A percentile compares a stretch with the other conserved stretches of the same genome.
Conservation (phyloP, 2,113 vertebrate genomes). For the Burhinus oedicnemus region DNA sequence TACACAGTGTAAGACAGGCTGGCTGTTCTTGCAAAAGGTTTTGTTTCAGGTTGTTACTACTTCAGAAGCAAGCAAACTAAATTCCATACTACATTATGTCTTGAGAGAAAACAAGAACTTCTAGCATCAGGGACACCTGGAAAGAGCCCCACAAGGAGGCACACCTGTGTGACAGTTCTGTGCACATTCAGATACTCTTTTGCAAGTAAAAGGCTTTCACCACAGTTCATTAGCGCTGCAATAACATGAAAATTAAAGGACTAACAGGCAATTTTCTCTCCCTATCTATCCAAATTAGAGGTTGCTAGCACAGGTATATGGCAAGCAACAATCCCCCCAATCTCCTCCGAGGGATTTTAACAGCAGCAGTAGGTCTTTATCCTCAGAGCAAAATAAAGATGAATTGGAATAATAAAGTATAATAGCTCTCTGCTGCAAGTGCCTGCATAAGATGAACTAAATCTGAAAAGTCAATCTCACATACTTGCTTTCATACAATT, state of each 20-base stretch:
- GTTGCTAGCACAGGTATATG: neutral
- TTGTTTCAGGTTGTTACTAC: neutral
- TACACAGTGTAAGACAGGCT: neutral
- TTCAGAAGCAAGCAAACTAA: neutral
- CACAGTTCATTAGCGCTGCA: neutral
- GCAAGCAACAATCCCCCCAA: neutral
- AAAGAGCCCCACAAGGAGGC: neutral
- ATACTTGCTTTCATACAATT: neutral
- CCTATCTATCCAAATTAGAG: neutral
- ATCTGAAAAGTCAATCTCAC: neutral
- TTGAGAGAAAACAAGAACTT: neutral
- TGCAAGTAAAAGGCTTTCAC: neutral
- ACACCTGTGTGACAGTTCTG: neutral
- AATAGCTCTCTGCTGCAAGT: neutral
- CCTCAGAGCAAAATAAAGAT: neutral
- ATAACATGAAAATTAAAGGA: neutral
- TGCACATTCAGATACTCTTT: neutral
- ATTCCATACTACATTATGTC: neutral
- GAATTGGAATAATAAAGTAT: neutral
- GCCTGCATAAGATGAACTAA: rapidly evolving
- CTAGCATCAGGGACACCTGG: neutral
- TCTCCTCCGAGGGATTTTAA: neutral
- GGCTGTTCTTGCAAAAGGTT: neutral
- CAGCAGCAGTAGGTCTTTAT: neutral
- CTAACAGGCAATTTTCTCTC: neutral